Evolutionary conservation across 30 jellyfish, hydroid and myxozoan species (phyloP), one percentile per base, ranked within the genome.

Genomic region (Pelagia noctiluca): DNA sequence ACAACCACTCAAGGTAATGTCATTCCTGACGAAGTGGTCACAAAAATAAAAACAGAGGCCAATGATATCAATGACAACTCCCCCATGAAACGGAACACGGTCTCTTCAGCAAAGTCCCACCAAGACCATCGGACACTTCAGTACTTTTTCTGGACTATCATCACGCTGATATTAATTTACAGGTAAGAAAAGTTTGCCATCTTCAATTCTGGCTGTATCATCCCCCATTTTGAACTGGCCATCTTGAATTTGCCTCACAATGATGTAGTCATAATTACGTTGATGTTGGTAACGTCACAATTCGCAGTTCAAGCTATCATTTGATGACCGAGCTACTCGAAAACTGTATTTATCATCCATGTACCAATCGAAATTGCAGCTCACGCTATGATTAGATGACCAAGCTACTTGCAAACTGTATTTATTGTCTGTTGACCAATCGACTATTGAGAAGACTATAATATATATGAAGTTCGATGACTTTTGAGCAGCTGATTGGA

Each of bases 111-210:
- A 7, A 49, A 62, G 3, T 32, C 79, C 7, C 60, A 31, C 46
- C 28, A n/a, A 0, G 36, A 35, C 32, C 54, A 48, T 7, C 32
- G 84, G 60, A 64, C 90, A 34, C 42, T 80, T 18, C 90, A 66
- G 28, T 80, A 35, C 75, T 30, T 80, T 13, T 80, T 80, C 74
- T 80, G 90, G 90, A 64, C 90, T 16, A 76, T 80, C 22, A 66
- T 71, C 31, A 49, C 84, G 19, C 47, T 80, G 37, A 72, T 80
- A 60, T 80, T 80, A 80, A 35, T 80, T 46, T 46, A 46, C 52
- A 80, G 90, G 66, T 80, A 63, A 52, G 68, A 52, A 30, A 8
- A 8, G n/a, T n/a, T n/a, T n/a, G n/a, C n/a, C n/a, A n/a, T n/a
- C n/a, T n/a, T n/a, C n/a, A n/a, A n/a, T n/a, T n/a, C n/a, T n/a